Evolutionary conservation across 1,140 invertebrate genomes (phyloP).

Genomic region (Macrotrachela quadricornifera): DNA sequence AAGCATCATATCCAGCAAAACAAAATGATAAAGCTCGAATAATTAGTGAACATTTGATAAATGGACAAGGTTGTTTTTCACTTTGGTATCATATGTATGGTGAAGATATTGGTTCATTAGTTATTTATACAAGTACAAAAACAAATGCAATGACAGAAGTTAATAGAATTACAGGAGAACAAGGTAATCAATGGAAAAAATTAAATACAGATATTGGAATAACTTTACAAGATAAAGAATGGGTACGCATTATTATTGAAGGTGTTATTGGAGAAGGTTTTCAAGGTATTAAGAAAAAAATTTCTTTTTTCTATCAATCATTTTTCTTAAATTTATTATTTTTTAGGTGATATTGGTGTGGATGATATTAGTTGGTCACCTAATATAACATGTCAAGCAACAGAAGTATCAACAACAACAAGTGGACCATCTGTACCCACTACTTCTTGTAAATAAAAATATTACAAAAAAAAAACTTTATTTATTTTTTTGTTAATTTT

Average conservation of each 20-base stretch:
- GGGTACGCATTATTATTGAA: constrained; percentile 1
- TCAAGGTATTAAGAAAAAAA: not conserved
- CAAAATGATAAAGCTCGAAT: constrained; percentile 48
- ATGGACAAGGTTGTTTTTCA: not conserved
- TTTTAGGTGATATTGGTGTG: constrained; percentile 16
- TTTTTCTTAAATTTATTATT: constrained; percentile 5
- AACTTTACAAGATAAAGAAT: constrained; percentile 13
- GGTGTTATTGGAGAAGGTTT: not conserved
- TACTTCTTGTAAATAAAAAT: not conserved
- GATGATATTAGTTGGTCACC: constrained; percentile 13
- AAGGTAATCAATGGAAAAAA: constrained; percentile 18
- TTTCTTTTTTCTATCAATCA: too few species aligned
- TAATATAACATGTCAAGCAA: not conserved
- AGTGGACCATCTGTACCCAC: constrained; percentile 1
- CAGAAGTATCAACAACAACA: not conserved
- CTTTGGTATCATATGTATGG: constrained; percentile 8
- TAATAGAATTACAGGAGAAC: constrained; percentile 17
- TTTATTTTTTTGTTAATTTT: too few species aligned
- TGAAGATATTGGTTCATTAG: not conserved
- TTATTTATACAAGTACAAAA: constrained; percentile 10
- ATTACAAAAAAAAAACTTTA: too few species aligned
- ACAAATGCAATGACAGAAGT: constrained; percentile 10
- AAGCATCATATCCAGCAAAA: constrained; percentile 40
- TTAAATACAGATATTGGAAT: constrained; percentile 14
- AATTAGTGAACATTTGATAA: constrained; percentile 24